phyloP scores from a whole-genome alignment of 1,140 invertebrate species.

The Drosophila insularis region DNA sequence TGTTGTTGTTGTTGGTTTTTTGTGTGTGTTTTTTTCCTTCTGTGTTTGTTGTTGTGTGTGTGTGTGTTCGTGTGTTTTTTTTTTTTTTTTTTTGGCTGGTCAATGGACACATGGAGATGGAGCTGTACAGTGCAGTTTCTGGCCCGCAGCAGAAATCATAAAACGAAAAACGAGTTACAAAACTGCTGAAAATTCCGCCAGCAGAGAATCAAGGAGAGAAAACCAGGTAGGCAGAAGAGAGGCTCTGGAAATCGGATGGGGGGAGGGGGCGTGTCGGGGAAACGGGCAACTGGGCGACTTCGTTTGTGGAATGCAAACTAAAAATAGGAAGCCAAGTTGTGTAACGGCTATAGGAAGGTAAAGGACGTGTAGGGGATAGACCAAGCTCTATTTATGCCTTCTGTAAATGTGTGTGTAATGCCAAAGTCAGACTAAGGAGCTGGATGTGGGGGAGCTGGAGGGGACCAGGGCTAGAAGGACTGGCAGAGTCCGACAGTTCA shows the following conservation, averaged over 20 bases:
- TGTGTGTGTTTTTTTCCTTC: neutral
- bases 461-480: slow-evolving; percentile 19
- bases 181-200: slow-evolving; percentile 68
- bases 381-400: slow-evolving; percentile 69
- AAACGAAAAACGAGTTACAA: slow-evolving; percentile 78
- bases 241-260: neutral
- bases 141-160: slow-evolving; percentile 62
- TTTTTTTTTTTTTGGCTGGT: slow-evolving; percentile 11
- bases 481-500: slow-evolving; percentile 5
- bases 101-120: slow-evolving; percentile 19
- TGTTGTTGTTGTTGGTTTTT: slow-evolving; percentile 9
- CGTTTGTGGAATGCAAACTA: slow-evolving; percentile 60
- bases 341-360: slow-evolving; percentile 7
- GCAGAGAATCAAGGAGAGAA: slow-evolving; percentile 19
- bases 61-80: too few relatives aligned
- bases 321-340: slow-evolving; percentile 48
- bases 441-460: slow-evolving; percentile 29
- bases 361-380: slow-evolving; percentile 1
- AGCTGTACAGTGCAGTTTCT: slow-evolving; percentile 15
- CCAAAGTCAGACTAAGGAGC: slow-evolving; percentile 42
- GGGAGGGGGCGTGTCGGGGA: slow-evolving; percentile 11
- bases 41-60: neutral
- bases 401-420: slow-evolving; percentile 33
- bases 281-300: slow-evolving; percentile 44
- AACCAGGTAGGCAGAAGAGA: neutral